A percentile compares a stretch with the other conserved stretches of the same genome.
phyloP scores from a whole-genome alignment of 2,113 vertebrate genomes.

The Hydrolagus affinis region DNA sequence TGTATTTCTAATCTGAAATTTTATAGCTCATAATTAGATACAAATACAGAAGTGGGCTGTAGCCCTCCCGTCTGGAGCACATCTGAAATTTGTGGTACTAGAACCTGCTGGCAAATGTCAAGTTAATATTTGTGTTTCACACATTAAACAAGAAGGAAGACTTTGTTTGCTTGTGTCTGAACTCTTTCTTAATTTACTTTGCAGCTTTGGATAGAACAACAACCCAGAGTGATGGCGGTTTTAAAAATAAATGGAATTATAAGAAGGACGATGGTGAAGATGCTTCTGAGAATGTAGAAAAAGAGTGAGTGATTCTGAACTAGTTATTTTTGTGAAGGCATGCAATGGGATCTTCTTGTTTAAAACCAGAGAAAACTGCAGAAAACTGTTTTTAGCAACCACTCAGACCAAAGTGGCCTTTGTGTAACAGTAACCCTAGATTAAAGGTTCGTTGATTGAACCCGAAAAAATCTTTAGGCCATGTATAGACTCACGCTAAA shows the following conservation, averaged over 20 bases:
- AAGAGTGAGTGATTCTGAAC: slow-evolving; percentile 77
- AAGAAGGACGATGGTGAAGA: slow-evolving; percentile 73
- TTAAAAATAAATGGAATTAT: slow-evolving; percentile 88
- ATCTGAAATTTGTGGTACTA: too few species aligned
- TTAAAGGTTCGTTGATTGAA: too few species aligned
- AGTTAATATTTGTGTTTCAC: not conserved
- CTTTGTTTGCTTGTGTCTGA: not conserved
- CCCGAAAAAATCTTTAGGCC: too few species aligned
- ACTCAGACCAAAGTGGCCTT: too few species aligned
- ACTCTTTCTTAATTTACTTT: slow-evolving; percentile 46
- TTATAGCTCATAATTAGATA: too few species aligned
- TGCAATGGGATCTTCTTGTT: not conserved
- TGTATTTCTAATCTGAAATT: too few species aligned
- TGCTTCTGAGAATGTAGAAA: slow-evolving; percentile 49
- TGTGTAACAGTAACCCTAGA: too few species aligned
- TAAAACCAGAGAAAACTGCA: not conserved
- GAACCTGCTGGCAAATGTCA: too few species aligned
- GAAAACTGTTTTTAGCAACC: too few species aligned
- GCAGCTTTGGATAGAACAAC: slow-evolving; percentile 85
- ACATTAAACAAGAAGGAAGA: not conserved
- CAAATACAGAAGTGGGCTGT: too few species aligned
- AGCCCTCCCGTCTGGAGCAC: too few species aligned
- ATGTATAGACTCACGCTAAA: too few species aligned
- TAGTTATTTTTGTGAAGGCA: slow-evolving; percentile 34
- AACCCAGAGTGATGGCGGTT: slow-evolving; percentile 80